These are phyloP conservation scores for Synaphobranchus kaupii DNA, from an alignment of 2,797 vertebrate species.

Conservation along the genomic window DNA sequence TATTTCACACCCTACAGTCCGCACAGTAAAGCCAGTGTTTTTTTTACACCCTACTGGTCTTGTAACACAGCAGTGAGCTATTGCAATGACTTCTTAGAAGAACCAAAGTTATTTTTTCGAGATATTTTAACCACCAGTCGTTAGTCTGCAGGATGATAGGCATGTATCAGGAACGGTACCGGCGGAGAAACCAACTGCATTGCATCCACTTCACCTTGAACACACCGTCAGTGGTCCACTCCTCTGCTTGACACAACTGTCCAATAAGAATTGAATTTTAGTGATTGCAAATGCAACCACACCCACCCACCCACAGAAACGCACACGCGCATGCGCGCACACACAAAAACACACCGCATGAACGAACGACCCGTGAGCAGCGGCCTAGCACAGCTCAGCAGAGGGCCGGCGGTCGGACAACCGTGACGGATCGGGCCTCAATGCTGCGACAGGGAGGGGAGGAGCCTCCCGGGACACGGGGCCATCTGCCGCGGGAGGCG, in stretches of 20 bases:
- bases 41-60: too few species aligned
- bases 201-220: background rate
- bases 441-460: background rate
- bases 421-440: conserved; percentile 6
- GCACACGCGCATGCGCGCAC: background rate
- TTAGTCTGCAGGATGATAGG: too few species aligned
- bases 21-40: too few species aligned
- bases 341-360: background rate
- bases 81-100: too few species aligned
- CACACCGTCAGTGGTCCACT: background rate
- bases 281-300: too few species aligned
- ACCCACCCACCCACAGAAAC: too few species aligned
- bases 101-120: too few species aligned
- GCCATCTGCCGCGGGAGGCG: background rate
- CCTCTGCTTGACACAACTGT: background rate
- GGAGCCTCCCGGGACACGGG: background rate
- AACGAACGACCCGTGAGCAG: background rate
- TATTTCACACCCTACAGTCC: too few species aligned
- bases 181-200: too few species aligned
- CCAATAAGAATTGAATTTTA: background rate
- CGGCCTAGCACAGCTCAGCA: background rate
- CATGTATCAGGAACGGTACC: too few species aligned
- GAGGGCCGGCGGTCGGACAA: background rate
- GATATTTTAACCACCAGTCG: too few species aligned
- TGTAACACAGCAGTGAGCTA: too few species aligned